Percentiles rank a stretch among this genome's conserved stretches.
These are phyloP conservation scores for Strigamia maritima DNA, from an alignment of 2,888 invertebrate species.

Conservation along the genomic window DNA sequence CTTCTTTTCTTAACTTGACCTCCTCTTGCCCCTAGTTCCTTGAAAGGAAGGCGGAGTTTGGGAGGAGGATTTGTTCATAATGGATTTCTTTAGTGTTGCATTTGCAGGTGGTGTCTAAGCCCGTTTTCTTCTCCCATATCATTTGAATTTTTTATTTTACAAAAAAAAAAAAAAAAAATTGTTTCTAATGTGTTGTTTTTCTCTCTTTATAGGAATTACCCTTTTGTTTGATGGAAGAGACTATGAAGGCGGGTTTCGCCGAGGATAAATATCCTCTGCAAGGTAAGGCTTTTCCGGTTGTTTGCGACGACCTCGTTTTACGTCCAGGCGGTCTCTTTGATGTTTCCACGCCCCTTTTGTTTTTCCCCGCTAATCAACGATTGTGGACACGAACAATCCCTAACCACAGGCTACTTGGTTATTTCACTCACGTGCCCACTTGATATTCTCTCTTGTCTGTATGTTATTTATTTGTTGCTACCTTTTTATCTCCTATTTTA, in stretches of 20 bases:
- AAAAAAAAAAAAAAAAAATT: background rate
- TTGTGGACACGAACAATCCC: conserved; percentile 11
- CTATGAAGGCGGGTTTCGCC: conserved; percentile 38
- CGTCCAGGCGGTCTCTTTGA: background rate
- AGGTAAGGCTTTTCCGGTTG: conserved; percentile 37
- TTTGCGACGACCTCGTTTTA: conserved; percentile 10
- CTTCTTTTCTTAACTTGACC: conserved; percentile 12
- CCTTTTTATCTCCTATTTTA: background rate
- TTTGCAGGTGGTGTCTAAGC: background rate
- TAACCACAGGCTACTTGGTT: background rate
- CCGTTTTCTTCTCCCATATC: background rate
- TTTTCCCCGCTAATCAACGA: conserved; percentile 18
- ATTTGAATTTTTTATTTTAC: background rate
- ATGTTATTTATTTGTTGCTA: conserved; percentile 1
- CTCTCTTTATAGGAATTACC: conserved; percentile 40
- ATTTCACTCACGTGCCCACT: conserved; percentile 19
- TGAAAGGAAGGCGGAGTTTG: conserved; percentile 18
- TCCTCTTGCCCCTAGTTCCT: conserved; percentile 22
- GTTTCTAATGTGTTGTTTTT: background rate
- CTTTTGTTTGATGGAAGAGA: conserved; percentile 38
- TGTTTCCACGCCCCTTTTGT: conserved; percentile 8
- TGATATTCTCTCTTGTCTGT: background rate
- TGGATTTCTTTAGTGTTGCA: background rate
- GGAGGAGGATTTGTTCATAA: conserved; percentile 5
- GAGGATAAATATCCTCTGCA: conserved; percentile 42